phyloP scores from a whole-genome alignment of 2,888 invertebrate species.

The Tanytarsus gracilentus region DNA sequence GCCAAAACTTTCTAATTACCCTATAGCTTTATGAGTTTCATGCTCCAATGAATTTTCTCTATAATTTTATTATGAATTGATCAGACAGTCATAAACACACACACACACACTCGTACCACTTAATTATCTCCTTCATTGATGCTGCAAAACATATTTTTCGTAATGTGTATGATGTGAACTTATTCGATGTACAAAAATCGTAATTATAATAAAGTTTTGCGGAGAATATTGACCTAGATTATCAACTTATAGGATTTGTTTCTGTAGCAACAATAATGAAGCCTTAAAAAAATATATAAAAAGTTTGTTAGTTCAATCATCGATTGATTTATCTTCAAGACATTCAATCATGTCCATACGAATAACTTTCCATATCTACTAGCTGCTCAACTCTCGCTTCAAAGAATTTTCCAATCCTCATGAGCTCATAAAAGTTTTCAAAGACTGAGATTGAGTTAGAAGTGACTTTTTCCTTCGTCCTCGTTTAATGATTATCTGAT shows the following conservation, averaged over 20 bases:
- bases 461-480: too few species aligned
- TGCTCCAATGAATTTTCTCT: not conserved
- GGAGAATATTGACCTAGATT: not conserved
- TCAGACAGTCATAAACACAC: not conserved
- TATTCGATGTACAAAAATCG: slow-evolving; percentile 3
- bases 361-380: too few species aligned
- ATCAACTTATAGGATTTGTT: not conserved
- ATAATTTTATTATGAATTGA: slow-evolving; percentile 13
- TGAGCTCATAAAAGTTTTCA: too few species aligned
- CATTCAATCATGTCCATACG: slow-evolving; percentile 21
- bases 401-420: too few species aligned
- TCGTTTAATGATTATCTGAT: too few species aligned
- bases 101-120: not conserved
- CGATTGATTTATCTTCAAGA: slow-evolving; percentile 24
- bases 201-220: slow-evolving; percentile 5
- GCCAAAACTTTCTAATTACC: slow-evolving; percentile 18
- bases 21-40: slow-evolving; percentile 16
- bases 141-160: not conserved
- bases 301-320: not conserved
- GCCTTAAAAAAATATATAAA: not conserved
- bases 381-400: too few species aligned
- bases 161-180: slow-evolving; percentile 2
- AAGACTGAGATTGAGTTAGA: too few species aligned
- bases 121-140: not conserved
- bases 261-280: not conserved